A percentile compares a stretch with the other conserved stretches of the same genome.
Conservation (phyloP, 2,888 invertebrate genomes). For the Sminthurides aquaticus region DNA sequence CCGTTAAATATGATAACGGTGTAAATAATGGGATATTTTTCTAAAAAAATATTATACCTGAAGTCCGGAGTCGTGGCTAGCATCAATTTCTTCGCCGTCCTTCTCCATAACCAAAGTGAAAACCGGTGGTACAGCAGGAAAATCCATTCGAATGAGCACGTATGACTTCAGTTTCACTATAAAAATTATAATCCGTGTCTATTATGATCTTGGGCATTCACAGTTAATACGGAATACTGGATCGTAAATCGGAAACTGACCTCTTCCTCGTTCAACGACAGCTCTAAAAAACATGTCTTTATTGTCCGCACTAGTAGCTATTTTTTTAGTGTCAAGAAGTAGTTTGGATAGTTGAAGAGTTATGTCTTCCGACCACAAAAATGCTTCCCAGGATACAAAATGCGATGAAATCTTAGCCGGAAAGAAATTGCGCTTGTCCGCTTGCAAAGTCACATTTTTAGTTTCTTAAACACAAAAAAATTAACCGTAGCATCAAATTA, state of each 20-base stretch:
- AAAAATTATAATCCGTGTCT: slow-evolving; percentile 43
- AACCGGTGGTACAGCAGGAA: slow-evolving; percentile 68
- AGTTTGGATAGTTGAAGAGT: slow-evolving; percentile 46
- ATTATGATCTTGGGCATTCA: too few relatives aligned
- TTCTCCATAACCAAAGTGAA: slow-evolving; percentile 67
- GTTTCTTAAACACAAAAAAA: slow-evolving; percentile 36
- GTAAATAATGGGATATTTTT: background rate
- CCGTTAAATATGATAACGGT: too few relatives aligned
- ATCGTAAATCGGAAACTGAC: slow-evolving; percentile 47
- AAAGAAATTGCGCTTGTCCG: slow-evolving; percentile 43
- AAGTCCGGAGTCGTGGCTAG: slow-evolving; percentile 62
- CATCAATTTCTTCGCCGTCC: slow-evolving; percentile 58
- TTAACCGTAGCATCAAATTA: too few relatives aligned
- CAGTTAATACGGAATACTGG: slow-evolving; percentile 11
- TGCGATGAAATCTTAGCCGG: slow-evolving; percentile 46
- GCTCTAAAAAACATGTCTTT: slow-evolving; percentile 67
- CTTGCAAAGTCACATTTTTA: background rate
- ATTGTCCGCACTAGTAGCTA: slow-evolving; percentile 51
- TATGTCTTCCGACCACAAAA: slow-evolving; percentile 55
- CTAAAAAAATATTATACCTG: too few relatives aligned
- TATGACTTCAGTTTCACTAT: slow-evolving; percentile 67
- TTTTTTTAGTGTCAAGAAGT: slow-evolving; percentile 47
- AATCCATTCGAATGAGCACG: slow-evolving; percentile 72
- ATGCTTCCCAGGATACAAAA: slow-evolving; percentile 59
- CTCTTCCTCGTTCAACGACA: slow-evolving; percentile 68